Evolutionary conservation across 2,113 vertebrate species (phyloP).

Genomic region (Scomber scombrus): DNA sequence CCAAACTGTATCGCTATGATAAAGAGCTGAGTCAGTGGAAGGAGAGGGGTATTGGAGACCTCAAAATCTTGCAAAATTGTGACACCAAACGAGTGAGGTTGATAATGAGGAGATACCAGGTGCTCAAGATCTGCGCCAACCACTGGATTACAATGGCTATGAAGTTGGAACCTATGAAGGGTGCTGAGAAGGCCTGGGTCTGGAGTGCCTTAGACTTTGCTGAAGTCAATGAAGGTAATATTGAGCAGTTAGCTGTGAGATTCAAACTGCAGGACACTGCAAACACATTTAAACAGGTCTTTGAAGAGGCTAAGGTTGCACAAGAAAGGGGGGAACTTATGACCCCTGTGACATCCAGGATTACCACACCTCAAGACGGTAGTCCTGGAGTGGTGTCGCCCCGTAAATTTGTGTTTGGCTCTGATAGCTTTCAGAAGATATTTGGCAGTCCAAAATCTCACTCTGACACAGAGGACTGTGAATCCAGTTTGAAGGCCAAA

Average conservation of each 20-base stretch:
- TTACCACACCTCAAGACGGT: conserved; percentile 81
- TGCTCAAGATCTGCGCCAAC: conserved; percentile 97
- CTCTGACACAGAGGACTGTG: conserved; percentile 51
- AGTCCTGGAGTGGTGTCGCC: conserved; percentile 87
- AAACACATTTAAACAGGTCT: conserved; percentile 91
- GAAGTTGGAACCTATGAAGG: conserved; percentile 96
- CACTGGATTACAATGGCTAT: conserved; percentile 92
- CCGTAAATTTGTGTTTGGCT: conserved; percentile 96
- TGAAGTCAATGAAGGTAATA: conserved; percentile 88
- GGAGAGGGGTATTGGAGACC: conserved; percentile 97
- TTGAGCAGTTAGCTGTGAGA: conserved; percentile 94
- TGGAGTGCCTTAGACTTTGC: conserved; percentile 97
- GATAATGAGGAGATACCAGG: conserved; percentile 97
- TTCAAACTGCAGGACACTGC: conserved; percentile 96
- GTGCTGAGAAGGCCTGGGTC: conserved; percentile 94
- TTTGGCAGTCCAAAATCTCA: conserved; percentile 87
- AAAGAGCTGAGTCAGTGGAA: conserved; percentile 95
- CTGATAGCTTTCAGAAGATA: conserved; percentile 92
- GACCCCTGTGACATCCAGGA: conserved; percentile 81
- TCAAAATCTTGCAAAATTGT: conserved; percentile 95
- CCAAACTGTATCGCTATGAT: conserved; percentile 97
- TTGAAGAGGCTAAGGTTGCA: conserved; percentile 92
- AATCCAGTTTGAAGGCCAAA: conserved; percentile 52
- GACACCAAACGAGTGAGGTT: conserved; percentile 92
- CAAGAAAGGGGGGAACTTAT: conserved; percentile 88